Conservation (phyloP, 2,888 invertebrate genomes). For the Clitarchus hookeri region DNA sequence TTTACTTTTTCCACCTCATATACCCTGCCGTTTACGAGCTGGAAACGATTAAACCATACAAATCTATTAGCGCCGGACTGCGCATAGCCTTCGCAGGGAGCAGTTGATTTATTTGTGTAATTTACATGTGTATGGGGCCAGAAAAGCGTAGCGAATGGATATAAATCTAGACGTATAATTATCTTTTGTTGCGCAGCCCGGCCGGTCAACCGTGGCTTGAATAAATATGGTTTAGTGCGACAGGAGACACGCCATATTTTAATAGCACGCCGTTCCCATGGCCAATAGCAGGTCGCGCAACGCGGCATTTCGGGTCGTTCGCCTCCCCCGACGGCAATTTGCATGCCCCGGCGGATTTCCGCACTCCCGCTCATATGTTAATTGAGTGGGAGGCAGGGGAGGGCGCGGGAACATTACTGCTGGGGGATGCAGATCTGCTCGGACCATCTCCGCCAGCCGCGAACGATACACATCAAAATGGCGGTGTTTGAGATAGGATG, state of each 20-base stretch:
- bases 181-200: background rate
- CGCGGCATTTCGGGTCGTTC: background rate
- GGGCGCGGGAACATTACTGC: slow-evolving; percentile 27
- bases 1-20: no score
- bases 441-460: slow-evolving; percentile 28
- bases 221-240: background rate
- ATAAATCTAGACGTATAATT: background rate
- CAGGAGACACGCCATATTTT: slow-evolving; percentile 10
- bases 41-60: no score
- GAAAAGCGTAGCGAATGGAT: background rate
- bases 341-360: slow-evolving; percentile 28
- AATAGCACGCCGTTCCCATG: background rate
- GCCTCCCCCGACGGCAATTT: slow-evolving; percentile 20
- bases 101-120: background rate
- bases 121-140: background rate
- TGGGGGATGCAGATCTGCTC: slow-evolving; percentile 17
- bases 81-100: background rate
- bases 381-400: slow-evolving; percentile 16
- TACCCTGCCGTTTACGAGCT: no score
- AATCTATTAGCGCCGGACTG: background rate
- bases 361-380: slow-evolving; percentile 30
- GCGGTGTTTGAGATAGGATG: background rate
- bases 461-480: slow-evolving; percentile 39
- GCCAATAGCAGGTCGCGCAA: background rate
- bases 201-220: background rate